phyloP scores from a whole-genome alignment of 2,888 invertebrate species.

The Xanthorhoe spadicearia region DNA sequence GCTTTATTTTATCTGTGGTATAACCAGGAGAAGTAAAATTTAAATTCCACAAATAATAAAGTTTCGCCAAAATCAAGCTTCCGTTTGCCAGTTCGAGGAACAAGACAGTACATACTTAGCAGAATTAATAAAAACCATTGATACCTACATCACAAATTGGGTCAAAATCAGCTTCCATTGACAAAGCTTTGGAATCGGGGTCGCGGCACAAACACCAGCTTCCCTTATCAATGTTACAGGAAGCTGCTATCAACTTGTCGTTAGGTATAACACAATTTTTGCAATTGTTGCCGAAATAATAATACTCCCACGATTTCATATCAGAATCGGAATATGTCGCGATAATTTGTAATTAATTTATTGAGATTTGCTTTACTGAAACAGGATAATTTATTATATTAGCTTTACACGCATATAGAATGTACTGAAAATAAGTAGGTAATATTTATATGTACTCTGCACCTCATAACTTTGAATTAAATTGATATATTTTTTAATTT shows the following conservation, averaged over 20 bases:
- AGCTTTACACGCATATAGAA: too few relatives aligned
- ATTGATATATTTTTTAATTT: too few relatives aligned
- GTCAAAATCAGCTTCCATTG: constrained; percentile 82
- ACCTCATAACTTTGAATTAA: too few relatives aligned
- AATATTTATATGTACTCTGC: too few relatives aligned
- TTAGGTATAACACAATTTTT: constrained; percentile 81
- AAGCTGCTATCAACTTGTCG: constrained; percentile 81
- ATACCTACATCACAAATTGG: constrained; percentile 61
- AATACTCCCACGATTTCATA: constrained; percentile 70
- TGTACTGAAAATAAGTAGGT: too few relatives aligned
- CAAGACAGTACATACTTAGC: constrained; percentile 38
- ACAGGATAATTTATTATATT: too few relatives aligned
- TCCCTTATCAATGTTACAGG: constrained; percentile 76
- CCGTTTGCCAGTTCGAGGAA: constrained; percentile 39
- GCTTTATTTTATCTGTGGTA: too few relatives aligned
- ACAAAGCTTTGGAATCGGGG: constrained; percentile 79
- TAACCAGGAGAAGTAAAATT: too few relatives aligned
- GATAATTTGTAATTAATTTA: constrained; percentile 38
- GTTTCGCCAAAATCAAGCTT: constrained; percentile 36
- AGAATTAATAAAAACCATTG: constrained; percentile 58
- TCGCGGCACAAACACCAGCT: constrained; percentile 71
- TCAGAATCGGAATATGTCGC: constrained; percentile 48
- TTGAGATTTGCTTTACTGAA: neutral
- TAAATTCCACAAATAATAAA: neutral
- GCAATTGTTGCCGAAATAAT: constrained; percentile 84